Conservation (phyloP, 2,797 vertebrate genomes). For the Eospalax fontanierii region DNA sequence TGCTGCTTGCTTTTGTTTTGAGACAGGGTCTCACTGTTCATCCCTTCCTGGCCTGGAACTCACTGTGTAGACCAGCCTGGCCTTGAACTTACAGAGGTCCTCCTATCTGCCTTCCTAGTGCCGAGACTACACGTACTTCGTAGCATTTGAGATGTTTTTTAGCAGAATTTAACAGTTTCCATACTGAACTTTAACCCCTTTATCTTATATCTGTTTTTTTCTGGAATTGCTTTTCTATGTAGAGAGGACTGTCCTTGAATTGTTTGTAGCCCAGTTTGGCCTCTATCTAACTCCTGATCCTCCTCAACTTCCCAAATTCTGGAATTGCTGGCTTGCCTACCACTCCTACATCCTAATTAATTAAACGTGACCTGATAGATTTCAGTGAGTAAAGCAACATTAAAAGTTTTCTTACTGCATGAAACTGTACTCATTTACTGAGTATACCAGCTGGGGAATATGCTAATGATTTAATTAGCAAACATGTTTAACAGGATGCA, state of each 20-base stretch:
- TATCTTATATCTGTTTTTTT: neutral
- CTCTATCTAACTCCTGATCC: neutral
- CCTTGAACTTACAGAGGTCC: neutral
- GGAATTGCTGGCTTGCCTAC: neutral
- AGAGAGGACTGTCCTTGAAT: neutral
- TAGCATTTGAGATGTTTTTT: neutral
- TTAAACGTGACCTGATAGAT: neutral
- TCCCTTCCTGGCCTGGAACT: too few relatives aligned
- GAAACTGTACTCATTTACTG: neutral
- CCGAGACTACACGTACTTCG: neutral
- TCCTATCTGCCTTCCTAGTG: neutral
- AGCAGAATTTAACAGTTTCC: neutral
- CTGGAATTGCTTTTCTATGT: neutral
- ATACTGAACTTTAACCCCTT: neutral
- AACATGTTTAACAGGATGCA: neutral
- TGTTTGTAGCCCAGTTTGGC: neutral
- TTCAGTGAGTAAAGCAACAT: neutral
- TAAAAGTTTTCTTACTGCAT: neutral
- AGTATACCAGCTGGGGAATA: neutral
- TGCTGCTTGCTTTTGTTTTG: too few relatives aligned
- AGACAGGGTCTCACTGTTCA: too few relatives aligned
- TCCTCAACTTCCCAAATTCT: neutral
- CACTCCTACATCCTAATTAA: too few relatives aligned
- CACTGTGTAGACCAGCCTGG: too few relatives aligned
- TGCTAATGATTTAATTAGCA: conserved; percentile 5